Evolutionary conservation across 2,888 invertebrate species (phyloP).

Genomic region (Microplitis manilae): DNA sequence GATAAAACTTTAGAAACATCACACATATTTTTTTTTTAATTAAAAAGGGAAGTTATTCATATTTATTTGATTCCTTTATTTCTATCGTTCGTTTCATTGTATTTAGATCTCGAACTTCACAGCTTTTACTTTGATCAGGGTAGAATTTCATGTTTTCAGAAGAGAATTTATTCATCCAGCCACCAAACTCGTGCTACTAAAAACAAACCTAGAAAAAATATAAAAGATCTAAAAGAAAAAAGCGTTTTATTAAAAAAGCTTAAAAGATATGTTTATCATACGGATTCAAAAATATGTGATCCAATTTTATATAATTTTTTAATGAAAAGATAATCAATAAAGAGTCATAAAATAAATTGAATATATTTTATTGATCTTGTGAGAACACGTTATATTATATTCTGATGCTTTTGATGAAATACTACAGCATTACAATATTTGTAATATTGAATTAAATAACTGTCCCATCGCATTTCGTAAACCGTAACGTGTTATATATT

Average conservation of each 20-base stretch:
- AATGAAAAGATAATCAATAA: neutral
- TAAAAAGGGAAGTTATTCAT: too few species aligned
- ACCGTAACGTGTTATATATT: neutral
- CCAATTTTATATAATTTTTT: neutral
- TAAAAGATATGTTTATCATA: neutral
- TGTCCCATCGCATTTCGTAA: neutral
- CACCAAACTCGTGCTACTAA: conserved; percentile 5
- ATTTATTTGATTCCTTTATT: neutral
- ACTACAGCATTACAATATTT: neutral
- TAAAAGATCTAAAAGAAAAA: conserved; percentile 12
- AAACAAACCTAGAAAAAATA: neutral
- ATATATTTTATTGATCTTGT: neutral
- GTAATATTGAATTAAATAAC: neutral
- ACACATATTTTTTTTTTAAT: too few species aligned
- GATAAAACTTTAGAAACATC: too few species aligned
- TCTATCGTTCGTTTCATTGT: neutral
- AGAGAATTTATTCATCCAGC: neutral
- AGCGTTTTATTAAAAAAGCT: neutral
- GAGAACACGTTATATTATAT: neutral
- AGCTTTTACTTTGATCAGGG: neutral
- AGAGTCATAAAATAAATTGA: neutral
- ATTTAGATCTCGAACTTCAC: conserved; percentile 19
- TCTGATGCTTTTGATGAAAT: neutral
- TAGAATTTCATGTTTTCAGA: neutral
- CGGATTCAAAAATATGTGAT: neutral